Conservation (phyloP, 2,113 vertebrate genomes). For the Python bivittatus region DNA sequence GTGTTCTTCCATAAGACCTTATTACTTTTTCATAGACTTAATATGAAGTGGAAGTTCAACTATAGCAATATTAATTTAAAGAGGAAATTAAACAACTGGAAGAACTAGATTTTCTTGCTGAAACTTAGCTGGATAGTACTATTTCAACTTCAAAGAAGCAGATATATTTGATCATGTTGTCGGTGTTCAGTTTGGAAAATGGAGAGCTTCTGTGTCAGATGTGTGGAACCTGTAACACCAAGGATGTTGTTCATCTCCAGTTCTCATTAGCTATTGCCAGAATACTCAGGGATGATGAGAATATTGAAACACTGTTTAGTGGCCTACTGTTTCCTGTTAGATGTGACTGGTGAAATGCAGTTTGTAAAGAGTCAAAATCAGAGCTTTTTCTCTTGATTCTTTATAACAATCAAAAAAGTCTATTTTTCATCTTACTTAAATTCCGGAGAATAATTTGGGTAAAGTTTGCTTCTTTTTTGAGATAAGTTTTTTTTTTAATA, state of each 20-base stretch:
- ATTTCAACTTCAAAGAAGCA: not conserved
- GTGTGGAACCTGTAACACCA: not conserved
- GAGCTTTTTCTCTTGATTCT: not conserved
- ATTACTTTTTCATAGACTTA: not conserved
- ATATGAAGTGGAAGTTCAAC: not conserved
- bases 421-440: not conserved
- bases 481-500: fast-evolving
- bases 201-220: not conserved
- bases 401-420: not conserved
- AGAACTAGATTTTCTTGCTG: not conserved
- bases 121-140: not conserved
- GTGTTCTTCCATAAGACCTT: not conserved
- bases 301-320: not conserved
- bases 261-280: not conserved
- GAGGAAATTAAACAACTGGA: not conserved
- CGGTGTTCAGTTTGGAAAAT: not conserved
- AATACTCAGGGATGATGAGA: not conserved
- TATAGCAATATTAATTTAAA: not conserved
- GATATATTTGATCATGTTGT: not conserved
- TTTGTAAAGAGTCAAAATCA: not conserved
- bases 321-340: not conserved
- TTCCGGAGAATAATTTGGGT: not conserved
- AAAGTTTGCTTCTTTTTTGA: not conserved
- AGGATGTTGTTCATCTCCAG: not conserved
- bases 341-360: not conserved